Evolutionary conservation across 2,797 vertebrate species (phyloP).

Genomic region (Rhadinocentrus ornatus): DNA sequence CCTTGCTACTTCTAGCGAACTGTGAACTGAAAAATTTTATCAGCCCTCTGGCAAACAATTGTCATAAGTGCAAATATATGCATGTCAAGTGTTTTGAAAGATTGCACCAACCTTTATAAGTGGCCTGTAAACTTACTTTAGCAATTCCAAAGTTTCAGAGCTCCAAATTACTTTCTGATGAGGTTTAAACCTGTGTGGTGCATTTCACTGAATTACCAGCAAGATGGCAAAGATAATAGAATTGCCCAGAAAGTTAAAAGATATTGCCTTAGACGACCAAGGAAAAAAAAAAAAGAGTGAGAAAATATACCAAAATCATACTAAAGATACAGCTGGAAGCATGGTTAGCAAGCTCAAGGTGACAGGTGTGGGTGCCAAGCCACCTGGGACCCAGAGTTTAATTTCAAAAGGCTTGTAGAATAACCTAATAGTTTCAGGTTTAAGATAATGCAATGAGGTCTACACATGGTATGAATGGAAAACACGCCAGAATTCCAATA

Average conservation of each 20-base stretch:
- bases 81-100: constrained; percentile 6
- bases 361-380: not conserved
- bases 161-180: constrained; percentile 2
- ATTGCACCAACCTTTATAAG: constrained; percentile 6
- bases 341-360: not conserved
- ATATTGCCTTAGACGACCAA: not conserved
- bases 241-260: not conserved
- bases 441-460: not conserved
- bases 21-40: not conserved
- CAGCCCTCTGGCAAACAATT: not conserved
- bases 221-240: not conserved
- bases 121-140: not conserved
- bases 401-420: not conserved
- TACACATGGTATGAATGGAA: not conserved
- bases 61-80: constrained; percentile 1
- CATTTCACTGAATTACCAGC: not conserved
- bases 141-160: not conserved
- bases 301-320: not conserved
- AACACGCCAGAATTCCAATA: not conserved
- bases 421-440: not conserved
- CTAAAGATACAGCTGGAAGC: not conserved
- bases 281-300: not conserved
- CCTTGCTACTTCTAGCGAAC: not conserved
- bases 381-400: not conserved
- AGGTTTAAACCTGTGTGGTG: not conserved